A percentile compares a stretch with the other conserved stretches of the same genome.
These are phyloP conservation scores for Calvadosia cruxmelitensis DNA, from an alignment of 30 jellyfish, hydroid and myxozoan genomes.

Conservation along the genomic window DNA sequence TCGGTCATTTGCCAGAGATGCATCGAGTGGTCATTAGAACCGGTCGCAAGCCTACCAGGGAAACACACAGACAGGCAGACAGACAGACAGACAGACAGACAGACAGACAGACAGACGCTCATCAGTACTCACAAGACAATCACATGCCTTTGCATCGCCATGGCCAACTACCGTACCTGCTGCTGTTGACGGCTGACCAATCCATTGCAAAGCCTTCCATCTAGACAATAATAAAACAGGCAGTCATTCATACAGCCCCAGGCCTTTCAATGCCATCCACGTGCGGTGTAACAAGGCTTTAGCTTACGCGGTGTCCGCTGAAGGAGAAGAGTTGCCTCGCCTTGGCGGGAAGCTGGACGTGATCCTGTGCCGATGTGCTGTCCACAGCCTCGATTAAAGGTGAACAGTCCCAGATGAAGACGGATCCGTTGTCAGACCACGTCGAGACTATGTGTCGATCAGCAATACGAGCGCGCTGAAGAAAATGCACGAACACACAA, in stretches of 20 bases:
- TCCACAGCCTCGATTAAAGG: conserved; percentile 38
- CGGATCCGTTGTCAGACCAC: conserved; percentile 90
- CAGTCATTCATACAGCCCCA: neutral
- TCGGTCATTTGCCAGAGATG: conserved; percentile 86
- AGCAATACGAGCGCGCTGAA: conserved; percentile 44
- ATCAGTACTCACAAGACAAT: neutral
- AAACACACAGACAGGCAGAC: no score
- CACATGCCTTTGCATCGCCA: no score
- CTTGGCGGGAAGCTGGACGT: conserved; percentile 36
- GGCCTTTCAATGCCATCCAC: neutral
- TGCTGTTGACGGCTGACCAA: conserved; percentile 63
- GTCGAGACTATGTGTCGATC: conserved; percentile 52
- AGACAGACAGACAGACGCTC: neutral
- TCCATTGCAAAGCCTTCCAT: conserved; percentile 93
- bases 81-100: neutral
- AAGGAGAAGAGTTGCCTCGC: conserved; percentile 57
- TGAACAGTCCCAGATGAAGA: conserved; percentile 65
- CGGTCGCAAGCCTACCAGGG: conserved; percentile 75
- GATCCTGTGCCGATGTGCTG: conserved; percentile 34
- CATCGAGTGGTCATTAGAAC: conserved; percentile 68
- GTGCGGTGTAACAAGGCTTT: neutral
- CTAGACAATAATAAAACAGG: conserved; percentile 6
- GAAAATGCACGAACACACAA: no score
- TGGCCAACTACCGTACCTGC: conserved; percentile 51
- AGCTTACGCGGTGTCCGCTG: conserved; percentile 72